Evolutionary conservation across 2,113 vertebrate species (phyloP).

Genomic region (Recurvirostra avosetta): DNA sequence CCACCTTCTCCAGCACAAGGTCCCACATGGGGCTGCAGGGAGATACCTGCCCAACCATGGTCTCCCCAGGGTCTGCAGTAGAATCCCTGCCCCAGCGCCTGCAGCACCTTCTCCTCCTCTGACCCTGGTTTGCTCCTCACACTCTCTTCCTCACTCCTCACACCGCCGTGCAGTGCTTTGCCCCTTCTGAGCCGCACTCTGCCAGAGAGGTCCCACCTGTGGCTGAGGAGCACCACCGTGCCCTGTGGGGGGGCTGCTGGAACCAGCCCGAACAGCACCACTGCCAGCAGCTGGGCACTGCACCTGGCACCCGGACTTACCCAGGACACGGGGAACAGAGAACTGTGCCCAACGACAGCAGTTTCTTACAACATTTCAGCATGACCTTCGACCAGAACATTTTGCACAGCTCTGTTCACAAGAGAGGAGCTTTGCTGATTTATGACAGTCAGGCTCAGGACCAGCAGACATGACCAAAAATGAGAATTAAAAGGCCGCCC

Average conservation of each 20-base stretch:
- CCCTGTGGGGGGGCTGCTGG: too few species aligned
- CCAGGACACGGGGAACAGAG: rapidly evolving
- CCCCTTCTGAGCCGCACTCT: neutral
- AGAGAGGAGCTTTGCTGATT: neutral
- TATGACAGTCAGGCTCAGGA: neutral
- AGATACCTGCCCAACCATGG: neutral
- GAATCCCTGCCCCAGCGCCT: neutral
- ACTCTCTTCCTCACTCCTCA: neutral
- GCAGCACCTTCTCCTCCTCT: neutral
- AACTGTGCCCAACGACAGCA: neutral
- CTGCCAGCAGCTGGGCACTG: neutral
- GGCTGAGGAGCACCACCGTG: neutral
- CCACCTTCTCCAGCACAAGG: neutral
- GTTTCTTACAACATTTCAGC: neutral
- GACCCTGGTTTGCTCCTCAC: neutral
- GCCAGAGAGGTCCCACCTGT: neutral
- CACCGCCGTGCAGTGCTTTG: rapidly evolving
- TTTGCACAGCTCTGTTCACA: neutral
- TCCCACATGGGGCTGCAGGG: neutral
- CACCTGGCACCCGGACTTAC: neutral
- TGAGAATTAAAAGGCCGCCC: neutral
- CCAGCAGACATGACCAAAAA: neutral
- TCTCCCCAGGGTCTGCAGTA: neutral
- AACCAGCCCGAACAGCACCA: neutral
- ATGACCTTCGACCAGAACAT: rapidly evolving